A percentile compares a stretch with the other conserved stretches of the same genome.
These are phyloP conservation scores for Buathra laborator DNA, from an alignment of 2,888 invertebrate species.

Conservation along the genomic window DNA sequence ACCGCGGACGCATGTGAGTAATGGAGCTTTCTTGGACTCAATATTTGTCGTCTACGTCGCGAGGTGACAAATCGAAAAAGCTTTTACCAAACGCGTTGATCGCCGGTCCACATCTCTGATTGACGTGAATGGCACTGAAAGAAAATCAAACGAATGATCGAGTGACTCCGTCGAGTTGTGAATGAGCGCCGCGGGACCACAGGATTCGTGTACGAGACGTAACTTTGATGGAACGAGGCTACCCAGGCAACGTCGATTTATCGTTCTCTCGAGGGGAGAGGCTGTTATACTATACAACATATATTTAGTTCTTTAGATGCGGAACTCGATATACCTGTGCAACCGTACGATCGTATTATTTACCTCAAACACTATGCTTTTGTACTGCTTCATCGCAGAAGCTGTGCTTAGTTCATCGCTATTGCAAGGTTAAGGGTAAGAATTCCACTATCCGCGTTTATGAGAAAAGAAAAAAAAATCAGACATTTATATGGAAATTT, in stretches of 20 bases:
- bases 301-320: conserved; percentile 1
- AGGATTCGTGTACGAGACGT: conserved; percentile 4
- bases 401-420: neutral
- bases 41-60: conserved; percentile 25
- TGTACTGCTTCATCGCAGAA: neutral
- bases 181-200: conserved; percentile 35
- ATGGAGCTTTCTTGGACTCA: neutral
- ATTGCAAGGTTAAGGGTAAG: no score
- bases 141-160: conserved; percentile 58
- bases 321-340: neutral
- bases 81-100: conserved; percentile 1
- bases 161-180: conserved; percentile 33
- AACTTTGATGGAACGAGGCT: conserved; percentile 57
- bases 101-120: conserved; percentile 9
- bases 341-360: neutral
- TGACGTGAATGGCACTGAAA: conserved; percentile 47
- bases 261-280: conserved; percentile 27
- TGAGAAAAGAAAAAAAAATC: neutral
- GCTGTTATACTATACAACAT: conserved; percentile 6
- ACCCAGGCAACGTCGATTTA: conserved; percentile 55
- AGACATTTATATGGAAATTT: neutral
- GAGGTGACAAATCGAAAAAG: conserved; percentile 41
- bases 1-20: neutral
- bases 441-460: neutral
- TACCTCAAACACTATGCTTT: neutral